Percentiles rank a stretch among this genome's conserved stretches.
Conservation (phyloP, 1,140 invertebrate genomes). For the Diuraphis noxia region DNA sequence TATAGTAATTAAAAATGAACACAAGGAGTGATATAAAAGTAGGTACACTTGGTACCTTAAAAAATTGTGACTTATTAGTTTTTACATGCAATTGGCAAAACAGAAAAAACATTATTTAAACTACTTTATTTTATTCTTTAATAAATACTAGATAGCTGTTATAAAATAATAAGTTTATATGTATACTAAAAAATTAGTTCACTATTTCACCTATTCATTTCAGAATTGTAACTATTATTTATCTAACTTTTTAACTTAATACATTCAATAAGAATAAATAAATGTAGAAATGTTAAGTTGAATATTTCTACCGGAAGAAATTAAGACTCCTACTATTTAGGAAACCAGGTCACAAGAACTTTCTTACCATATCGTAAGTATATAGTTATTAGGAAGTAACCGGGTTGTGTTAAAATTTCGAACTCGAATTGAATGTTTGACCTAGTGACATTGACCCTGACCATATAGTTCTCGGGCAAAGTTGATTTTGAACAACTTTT, state of each 20-base stretch:
- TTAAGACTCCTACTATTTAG: not conserved
- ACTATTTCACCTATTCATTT: not conserved
- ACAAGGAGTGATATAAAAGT: no score
- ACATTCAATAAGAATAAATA: not conserved
- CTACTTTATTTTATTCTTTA: not conserved
- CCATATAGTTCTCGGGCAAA: conserved; percentile 50
- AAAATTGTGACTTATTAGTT: not conserved
- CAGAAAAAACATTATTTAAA: not conserved
- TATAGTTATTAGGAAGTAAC: not conserved
- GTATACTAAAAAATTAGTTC: not conserved
- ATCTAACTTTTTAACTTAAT: not conserved
- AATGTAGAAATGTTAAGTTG: not conserved
- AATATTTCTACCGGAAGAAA: not conserved
- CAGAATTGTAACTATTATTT: not conserved
- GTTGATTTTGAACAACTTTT: conserved; percentile 52
- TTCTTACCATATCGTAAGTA: not conserved
- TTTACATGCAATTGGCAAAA: not conserved
- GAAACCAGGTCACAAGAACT: not conserved
- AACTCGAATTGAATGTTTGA: conserved; percentile 49
- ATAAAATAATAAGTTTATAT: not conserved
- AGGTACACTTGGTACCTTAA: not conserved
- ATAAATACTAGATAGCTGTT: not conserved
- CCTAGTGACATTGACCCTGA: conserved; percentile 51
- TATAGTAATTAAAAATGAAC: no score
- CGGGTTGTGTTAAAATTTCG: conserved; percentile 19